A percentile compares a stretch with the other conserved stretches of the same genome.
These are phyloP conservation scores for Stercorarius parasiticus DNA, from an alignment of 2,113 vertebrate genomes.

Conservation along the genomic window DNA sequence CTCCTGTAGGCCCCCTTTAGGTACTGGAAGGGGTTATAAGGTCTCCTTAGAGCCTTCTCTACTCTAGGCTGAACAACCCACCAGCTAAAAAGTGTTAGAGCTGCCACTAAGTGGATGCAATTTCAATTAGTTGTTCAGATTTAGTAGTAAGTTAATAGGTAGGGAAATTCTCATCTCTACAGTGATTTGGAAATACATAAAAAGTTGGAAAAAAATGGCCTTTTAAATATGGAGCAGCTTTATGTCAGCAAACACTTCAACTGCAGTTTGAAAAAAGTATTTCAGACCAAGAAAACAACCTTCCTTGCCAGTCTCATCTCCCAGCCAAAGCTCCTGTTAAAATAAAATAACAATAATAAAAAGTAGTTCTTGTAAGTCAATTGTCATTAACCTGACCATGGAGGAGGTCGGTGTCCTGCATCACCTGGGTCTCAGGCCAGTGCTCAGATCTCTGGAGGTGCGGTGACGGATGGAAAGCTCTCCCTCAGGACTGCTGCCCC, in stretches of 20 bases:
- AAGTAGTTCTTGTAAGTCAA: background rate
- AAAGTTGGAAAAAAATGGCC: background rate
- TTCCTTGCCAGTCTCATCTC: background rate
- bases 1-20: too few species aligned
- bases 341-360: background rate
- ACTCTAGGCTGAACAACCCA: too few species aligned
- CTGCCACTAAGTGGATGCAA: background rate
- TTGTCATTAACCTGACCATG: background rate
- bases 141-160: background rate
- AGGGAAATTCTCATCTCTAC: background rate
- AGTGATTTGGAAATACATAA: background rate
- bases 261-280: background rate
- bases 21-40: too few species aligned
- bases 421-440: background rate
- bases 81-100: background rate
- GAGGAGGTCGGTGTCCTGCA: background rate
- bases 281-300: background rate
- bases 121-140: constrained; percentile 39
- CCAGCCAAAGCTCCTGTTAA: background rate
- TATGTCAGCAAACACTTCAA: background rate
- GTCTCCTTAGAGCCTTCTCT: too few species aligned
- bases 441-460: background rate
- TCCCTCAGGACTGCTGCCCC: background rate
- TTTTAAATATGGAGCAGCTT: background rate
- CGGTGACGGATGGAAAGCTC: background rate